Percentiles rank a stretch among this genome's conserved stretches.
Evolutionary conservation across 2,888 invertebrate genomes (phyloP).

Genomic region (Orthosia gracilis): DNA sequence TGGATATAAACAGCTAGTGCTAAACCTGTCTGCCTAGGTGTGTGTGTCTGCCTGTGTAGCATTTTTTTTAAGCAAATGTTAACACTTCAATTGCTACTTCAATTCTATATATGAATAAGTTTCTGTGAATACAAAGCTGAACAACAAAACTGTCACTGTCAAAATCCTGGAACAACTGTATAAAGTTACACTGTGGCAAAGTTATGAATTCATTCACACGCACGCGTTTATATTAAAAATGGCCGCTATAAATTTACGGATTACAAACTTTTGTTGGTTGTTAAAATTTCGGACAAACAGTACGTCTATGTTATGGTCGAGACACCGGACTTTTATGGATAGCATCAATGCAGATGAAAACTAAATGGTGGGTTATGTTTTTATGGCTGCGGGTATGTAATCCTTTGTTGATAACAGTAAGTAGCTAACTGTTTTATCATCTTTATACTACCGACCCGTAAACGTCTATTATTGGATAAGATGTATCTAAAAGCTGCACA

Average conservation of each 20-base stretch:
- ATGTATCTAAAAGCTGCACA: not conserved
- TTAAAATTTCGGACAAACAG: conserved; percentile 51
- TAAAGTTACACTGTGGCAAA: conserved; percentile 27
- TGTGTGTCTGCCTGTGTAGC: too few species aligned
- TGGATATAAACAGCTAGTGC: not conserved
- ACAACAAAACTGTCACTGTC: not conserved
- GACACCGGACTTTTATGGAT: conserved; percentile 41
- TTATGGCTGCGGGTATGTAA: conserved; percentile 19
- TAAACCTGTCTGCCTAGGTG: too few species aligned
- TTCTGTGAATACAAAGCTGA: not conserved
- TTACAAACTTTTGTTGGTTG: conserved; percentile 64
- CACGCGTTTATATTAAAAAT: conserved; percentile 63
- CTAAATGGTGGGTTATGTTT: conserved; percentile 37
- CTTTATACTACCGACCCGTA: not conserved
- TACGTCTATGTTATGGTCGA: conserved; percentile 30
- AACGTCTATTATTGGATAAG: not conserved
- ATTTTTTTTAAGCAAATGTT: not conserved
- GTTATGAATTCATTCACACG: conserved; percentile 60
- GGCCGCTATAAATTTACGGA: conserved; percentile 62
- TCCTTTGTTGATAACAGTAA: not conserved
- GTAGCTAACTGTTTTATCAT: conserved; percentile 12
- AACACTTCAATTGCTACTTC: not conserved
- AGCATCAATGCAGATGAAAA: conserved; percentile 41
- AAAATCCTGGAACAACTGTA: conserved; percentile 31
- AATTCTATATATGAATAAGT: not conserved